These are phyloP conservation scores for Spizaetus ornatus DNA, from an alignment of 2,113 vertebrate genomes.

Conservation along the genomic window DNA sequence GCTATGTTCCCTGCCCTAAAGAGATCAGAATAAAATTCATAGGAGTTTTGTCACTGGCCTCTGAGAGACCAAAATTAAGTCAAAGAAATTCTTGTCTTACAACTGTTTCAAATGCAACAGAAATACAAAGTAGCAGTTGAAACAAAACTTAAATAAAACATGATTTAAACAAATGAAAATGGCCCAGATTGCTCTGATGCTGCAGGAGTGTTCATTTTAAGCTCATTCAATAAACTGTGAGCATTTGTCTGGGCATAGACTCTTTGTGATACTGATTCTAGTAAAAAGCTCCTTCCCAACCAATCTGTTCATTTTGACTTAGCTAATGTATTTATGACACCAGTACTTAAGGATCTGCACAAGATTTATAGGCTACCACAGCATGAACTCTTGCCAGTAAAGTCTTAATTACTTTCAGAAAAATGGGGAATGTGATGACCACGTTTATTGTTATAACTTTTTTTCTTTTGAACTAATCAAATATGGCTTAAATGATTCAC, in stretches of 20 bases:
- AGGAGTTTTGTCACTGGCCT: background rate
- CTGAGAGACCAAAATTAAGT: background rate
- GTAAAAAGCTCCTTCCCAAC: background rate
- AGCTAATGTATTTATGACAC: background rate
- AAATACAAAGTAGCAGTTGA: background rate
- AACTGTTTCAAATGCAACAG: background rate
- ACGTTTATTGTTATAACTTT: slow-evolving; percentile 39
- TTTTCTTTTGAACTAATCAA: slow-evolving; percentile 9
- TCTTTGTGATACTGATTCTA: background rate
- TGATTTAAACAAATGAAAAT: background rate
- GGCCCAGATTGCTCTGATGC: background rate
- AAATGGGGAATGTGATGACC: slow-evolving; percentile 2
- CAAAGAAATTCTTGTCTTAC: background rate
- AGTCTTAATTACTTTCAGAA: slow-evolving; percentile 45
- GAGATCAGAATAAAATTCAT: background rate
- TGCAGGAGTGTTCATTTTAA: background rate
- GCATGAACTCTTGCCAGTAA: background rate
- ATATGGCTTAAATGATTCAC: slow-evolving; percentile 15
- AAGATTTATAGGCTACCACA: slow-evolving; percentile 29
- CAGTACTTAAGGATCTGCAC: background rate
- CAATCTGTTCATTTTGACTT: background rate
- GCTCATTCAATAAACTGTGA: background rate
- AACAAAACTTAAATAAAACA: background rate
- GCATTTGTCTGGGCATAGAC: background rate
- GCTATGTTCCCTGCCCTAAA: background rate